A percentile compares a stretch with the other conserved stretches of the same genome.
phyloP scores from a whole-genome alignment of 2,113 vertebrate species.

The Sigmodon hispidus region DNA sequence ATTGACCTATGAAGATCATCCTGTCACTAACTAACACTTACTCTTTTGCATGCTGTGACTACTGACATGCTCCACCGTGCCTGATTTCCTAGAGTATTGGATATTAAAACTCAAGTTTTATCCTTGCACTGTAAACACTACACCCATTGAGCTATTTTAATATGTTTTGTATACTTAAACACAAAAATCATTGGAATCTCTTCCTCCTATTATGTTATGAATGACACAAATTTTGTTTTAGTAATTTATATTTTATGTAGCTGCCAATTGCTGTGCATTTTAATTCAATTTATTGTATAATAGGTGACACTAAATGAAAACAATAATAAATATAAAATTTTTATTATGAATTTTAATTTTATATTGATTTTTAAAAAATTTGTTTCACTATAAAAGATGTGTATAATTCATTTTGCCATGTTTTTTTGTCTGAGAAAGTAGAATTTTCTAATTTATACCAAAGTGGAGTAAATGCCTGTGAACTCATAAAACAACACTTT shows the following conservation, averaged over 20 bases:
- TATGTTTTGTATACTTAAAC: not conserved
- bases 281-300: not conserved
- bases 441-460: constrained; percentile 43
- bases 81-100: not conserved
- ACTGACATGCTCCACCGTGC: not conserved
- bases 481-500: constrained; percentile 58
- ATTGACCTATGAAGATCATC: not conserved
- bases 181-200: not conserved
- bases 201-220: not conserved
- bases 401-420: not conserved
- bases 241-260: not conserved
- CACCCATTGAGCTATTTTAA: too few relatives aligned
- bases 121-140: not conserved
- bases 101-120: not conserved
- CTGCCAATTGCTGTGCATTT: not conserved
- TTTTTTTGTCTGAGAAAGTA: not conserved
- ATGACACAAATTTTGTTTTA: not conserved
- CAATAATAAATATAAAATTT: not conserved
- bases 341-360: not conserved
- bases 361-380: not conserved
- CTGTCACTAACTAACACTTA: too few relatives aligned
- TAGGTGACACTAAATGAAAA: not conserved
- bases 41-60: not conserved
- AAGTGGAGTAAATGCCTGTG: constrained; percentile 50
- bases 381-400: not conserved